Conservation (phyloP, 2,888 invertebrate genomes). For the Pedicia rivosa region DNA sequence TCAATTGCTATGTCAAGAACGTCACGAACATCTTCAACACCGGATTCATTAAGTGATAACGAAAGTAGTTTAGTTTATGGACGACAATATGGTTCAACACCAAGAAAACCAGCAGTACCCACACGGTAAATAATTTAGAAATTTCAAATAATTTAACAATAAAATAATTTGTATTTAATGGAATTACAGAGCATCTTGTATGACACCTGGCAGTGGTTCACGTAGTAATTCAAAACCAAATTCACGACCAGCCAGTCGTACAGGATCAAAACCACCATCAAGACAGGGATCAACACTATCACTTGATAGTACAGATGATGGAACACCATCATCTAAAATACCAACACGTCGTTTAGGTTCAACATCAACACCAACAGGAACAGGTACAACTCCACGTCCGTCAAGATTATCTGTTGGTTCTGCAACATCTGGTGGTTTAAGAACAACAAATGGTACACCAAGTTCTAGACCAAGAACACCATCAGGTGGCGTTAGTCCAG, state of each 20-base stretch:
- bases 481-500: conserved; percentile 60
- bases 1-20: conserved; percentile 81
- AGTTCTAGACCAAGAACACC: conserved; percentile 56
- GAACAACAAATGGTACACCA: conserved; percentile 40
- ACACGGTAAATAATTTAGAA: background rate
- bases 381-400: conserved; percentile 36
- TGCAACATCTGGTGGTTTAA: conserved; percentile 37
- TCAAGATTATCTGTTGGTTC: conserved; percentile 42
- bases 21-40: conserved; percentile 70
- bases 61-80: conserved; percentile 59
- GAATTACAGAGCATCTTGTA: conserved; percentile 23
- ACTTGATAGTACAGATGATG: conserved; percentile 79
- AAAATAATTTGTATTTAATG: conserved; percentile 18
- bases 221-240: conserved; percentile 59
- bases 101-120: conserved; percentile 22
- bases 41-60: conserved; percentile 78
- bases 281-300: conserved; percentile 86
- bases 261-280: conserved; percentile 84
- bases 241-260: conserved; percentile 69
- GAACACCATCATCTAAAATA: conserved; percentile 67
- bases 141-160: background rate
- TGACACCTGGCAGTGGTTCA: conserved; percentile 41
- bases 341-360: conserved; percentile 50
- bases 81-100: conserved; percentile 37
- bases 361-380: conserved; percentile 37